Evolutionary conservation across 2,113 vertebrate genomes (phyloP).

Genomic region (Nerophis lumbriciformis): DNA sequence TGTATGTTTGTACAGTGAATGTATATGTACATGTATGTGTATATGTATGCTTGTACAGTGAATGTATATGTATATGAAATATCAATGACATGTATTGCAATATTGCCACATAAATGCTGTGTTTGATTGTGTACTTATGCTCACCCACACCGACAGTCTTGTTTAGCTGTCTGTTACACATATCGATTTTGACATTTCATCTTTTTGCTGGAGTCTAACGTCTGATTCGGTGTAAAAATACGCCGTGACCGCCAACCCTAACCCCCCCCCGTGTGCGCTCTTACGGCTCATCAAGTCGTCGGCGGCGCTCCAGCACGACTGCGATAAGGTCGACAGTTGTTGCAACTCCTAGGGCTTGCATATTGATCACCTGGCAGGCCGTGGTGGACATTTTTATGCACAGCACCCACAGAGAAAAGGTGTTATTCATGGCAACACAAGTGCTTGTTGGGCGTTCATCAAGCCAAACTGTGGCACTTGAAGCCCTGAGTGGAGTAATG

Average conservation of each 20-base stretch:
- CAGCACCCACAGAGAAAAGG: conserved; percentile 24
- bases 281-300: conserved; percentile 52
- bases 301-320: conserved; percentile 37
- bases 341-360: conserved; percentile 24
- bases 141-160: not conserved
- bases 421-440: conserved; percentile 29
- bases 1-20: no score
- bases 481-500: conserved; percentile 1
- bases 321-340: conserved; percentile 30
- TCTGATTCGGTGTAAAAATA: conserved; percentile 49
- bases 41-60: no score
- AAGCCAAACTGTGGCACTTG: conserved; percentile 16
- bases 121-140: no score
- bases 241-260: conserved; percentile 34
- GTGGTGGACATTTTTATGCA: conserved; percentile 12
- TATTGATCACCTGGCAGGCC: conserved; percentile 6
- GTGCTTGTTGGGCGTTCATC: conserved; percentile 23
- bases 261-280: conserved; percentile 25
- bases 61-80: no score
- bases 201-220: conserved; percentile 40
- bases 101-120: no score
- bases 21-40: no score
- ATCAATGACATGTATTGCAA: no score
- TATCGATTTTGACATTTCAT: conserved; percentile 50
- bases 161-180: conserved; percentile 25